Evolutionary conservation across 2,888 invertebrate species (phyloP).

Genomic region (Marronus borbonicus): DNA sequence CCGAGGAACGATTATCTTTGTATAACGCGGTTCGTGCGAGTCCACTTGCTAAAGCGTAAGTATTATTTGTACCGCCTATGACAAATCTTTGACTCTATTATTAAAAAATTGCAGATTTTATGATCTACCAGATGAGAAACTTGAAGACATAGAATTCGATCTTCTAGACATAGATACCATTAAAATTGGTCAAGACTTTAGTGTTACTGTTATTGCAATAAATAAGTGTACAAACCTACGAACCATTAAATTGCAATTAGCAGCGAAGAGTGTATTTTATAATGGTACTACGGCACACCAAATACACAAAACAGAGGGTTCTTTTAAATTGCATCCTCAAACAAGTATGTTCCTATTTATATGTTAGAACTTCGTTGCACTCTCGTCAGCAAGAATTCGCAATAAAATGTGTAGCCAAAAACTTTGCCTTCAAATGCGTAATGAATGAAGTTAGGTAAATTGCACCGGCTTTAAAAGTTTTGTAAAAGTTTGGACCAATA

Average conservation of each 20-base stretch:
- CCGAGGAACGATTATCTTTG: conserved; percentile 82
- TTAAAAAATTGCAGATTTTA: conserved; percentile 72
- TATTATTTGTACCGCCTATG: background rate
- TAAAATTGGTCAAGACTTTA: conserved; percentile 80
- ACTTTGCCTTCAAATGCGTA: no score
- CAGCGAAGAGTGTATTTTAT: conserved; percentile 82
- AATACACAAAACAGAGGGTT: conserved; percentile 81
- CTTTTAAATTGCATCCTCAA: conserved; percentile 76
- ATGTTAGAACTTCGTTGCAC: no score
- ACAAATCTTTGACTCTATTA: background rate
- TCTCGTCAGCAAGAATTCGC: no score
- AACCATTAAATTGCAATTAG: conserved; percentile 78
- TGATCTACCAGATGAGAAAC: conserved; percentile 73
- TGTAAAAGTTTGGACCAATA: no score
- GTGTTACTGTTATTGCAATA: conserved; percentile 77
- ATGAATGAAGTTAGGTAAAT: no score
- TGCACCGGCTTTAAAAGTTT: no score
- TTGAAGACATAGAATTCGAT: conserved; percentile 78
- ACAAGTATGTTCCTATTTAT: conserved; percentile 72
- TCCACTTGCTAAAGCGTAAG: conserved; percentile 77
- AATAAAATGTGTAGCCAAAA: no score
- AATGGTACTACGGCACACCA: conserved; percentile 81
- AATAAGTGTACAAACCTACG: conserved; percentile 76
- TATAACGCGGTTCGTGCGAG: conserved; percentile 83
- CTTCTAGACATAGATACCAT: conserved; percentile 81